Percentiles rank a stretch among this genome's conserved stretches.
Evolutionary conservation across 2,113 vertebrate species (phyloP).

Genomic region (Cisticola juncidis): DNA sequence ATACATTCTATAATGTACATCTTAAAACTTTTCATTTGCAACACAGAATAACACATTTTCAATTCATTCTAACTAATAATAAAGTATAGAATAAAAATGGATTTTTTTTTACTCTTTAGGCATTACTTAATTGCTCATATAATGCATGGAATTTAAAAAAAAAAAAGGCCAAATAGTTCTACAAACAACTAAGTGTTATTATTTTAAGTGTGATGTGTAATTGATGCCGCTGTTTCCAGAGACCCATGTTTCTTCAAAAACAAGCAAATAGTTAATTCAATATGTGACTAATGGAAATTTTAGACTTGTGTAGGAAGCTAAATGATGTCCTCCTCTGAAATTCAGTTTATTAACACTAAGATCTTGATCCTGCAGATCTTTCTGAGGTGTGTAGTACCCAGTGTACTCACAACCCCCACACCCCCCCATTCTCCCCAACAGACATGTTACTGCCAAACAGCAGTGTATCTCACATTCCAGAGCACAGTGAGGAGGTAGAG

Average conservation of each 20-base stretch:
- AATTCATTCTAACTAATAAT: neutral
- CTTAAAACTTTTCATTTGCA: neutral
- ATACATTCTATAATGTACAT: neutral
- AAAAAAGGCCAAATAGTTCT: neutral
- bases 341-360: neutral
- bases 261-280: neutral
- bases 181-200: neutral
- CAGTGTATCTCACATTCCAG: conserved; percentile 11
- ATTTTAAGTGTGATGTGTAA: neutral
- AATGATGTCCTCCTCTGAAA: neutral
- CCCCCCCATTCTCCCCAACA: neutral
- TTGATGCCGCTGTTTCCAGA: neutral
- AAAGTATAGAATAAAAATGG: neutral
- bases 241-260: neutral
- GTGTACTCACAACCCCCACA: neutral
- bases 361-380: neutral
- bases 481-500: neutral
- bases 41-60: neutral
- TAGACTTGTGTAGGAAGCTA: neutral
- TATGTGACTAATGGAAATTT: neutral
- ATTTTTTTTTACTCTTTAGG: neutral
- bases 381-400: neutral
- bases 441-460: neutral
- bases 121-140: neutral
- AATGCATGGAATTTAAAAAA: neutral